Base-by-base conservation (phyloP, 1,140 invertebrate genomes). In the Drosophila grimshawi region DNA sequence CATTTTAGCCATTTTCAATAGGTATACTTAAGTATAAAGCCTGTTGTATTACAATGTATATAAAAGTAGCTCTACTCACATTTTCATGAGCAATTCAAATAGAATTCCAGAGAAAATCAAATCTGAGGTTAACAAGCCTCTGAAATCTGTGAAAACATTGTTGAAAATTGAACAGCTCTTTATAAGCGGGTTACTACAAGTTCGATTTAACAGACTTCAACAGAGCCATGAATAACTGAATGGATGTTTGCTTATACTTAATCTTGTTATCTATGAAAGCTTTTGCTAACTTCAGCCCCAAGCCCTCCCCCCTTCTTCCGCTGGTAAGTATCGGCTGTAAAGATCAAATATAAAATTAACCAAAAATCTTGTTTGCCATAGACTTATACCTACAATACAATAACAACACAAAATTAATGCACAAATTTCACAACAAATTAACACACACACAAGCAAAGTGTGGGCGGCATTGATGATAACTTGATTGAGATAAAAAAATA, bases 351-450 rank as follows among this genome's bases (percentile, higher is more conserved):
- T 32, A 53, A 55, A 62, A 52, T 32, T 59, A 61, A 45, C 51
- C 8, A 51, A 53, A 61, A 48, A 69, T 55, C 11, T 33, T 43
- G 8, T 7, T 43, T 51, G 48, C 33, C 57, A 67, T 39, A 27
- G n/a, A 37, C 10, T 59, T 4, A 27, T 46, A 45, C 27, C 32
- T 32, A 32, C 19, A 56, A 35, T 55, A 48, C 48, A 70, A 64
- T 74, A 77, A 65, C 59, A 64, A 64, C 55, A 64, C 76, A 80
- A 85, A 82, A 78, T 76, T 78, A 83, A 76, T 76, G 63, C 81
- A 63, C 59, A 85, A 78, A 83, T 85, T 80, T 76, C 68, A 80
- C 67, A 85, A 80, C 64, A 77, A 85, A 80, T 85, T 85, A 83
- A 80, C 73, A 59, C 63, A 51, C 35, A 56, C 37, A 39, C 37